A percentile compares a stretch with the other conserved stretches of the same genome.
Conservation (phyloP, 2,113 vertebrate species). For the Turnix velox region DNA sequence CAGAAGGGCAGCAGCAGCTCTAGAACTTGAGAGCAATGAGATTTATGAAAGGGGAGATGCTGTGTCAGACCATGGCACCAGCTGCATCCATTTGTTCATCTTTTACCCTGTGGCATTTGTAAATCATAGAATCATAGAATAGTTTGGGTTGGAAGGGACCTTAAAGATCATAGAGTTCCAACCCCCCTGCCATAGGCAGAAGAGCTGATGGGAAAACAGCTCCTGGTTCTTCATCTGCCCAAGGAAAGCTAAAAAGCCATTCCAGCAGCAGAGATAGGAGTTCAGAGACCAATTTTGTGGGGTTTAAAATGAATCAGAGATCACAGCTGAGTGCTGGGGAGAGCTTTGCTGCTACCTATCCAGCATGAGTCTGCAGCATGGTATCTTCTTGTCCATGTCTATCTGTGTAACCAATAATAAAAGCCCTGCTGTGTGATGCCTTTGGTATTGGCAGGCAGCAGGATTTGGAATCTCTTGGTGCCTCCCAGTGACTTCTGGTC, state of each 20-base stretch:
- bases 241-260: not conserved
- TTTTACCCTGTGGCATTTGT: not conserved
- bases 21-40: not conserved
- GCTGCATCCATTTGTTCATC: not conserved
- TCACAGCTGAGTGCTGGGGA: not conserved
- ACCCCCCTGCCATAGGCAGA: too few relatives aligned
- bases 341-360: not conserved
- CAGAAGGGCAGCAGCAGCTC: not conserved
- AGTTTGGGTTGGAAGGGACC: too few relatives aligned
- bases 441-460: not conserved
- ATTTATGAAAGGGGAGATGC: not conserved
- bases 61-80: not conserved
- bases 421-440: fast-evolving
- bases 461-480: too few relatives aligned
- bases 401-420: not conserved
- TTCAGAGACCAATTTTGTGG: not conserved
- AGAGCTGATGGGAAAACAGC: not conserved
- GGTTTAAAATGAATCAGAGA: not conserved
- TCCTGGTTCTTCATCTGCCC: fast-evolving
- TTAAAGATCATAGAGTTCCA: too few relatives aligned
- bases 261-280: not conserved
- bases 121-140: too few relatives aligned
- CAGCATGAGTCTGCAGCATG: not conserved
- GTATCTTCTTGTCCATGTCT: not conserved
- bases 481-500: not conserved